These are phyloP conservation scores for Gallinago paraguaiae DNA, from an alignment of 2,113 vertebrate genomes.

Conservation along the genomic window DNA sequence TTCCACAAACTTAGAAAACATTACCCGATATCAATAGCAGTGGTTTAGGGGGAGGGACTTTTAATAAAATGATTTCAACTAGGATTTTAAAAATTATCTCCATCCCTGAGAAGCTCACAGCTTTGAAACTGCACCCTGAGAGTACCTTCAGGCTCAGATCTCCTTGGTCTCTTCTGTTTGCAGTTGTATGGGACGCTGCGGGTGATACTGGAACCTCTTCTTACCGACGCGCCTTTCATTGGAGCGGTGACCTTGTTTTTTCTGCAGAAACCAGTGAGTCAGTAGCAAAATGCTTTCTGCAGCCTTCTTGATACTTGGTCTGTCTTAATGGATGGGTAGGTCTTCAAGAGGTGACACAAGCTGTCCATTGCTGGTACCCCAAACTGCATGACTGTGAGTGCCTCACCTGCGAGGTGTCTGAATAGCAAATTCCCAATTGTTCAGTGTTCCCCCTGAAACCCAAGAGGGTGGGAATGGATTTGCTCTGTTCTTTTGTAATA, in stretches of 20 bases:
- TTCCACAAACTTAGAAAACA: neutral
- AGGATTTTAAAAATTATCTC: neutral
- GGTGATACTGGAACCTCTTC: conserved; percentile 90
- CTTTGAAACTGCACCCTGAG: neutral
- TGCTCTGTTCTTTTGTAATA: neutral
- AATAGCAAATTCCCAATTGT: neutral
- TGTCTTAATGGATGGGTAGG: neutral
- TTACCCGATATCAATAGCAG: neutral
- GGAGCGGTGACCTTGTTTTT: conserved; percentile 95
- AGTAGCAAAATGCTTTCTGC: neutral
- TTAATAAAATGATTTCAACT: neutral
- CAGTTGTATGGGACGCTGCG: conserved; percentile 89
- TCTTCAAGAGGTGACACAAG: neutral
- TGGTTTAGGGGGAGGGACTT: neutral
- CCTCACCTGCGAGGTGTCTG: neutral
- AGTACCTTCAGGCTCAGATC: neutral
- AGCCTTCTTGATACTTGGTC: neutral
- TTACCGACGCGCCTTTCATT: conserved; percentile 86
- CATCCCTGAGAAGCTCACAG: neutral
- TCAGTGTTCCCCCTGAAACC: neutral
- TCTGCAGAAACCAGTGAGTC: conserved; percentile 91
- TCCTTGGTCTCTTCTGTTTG: neutral
- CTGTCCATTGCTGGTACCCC: neutral
- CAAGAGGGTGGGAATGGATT: neutral
- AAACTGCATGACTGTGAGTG: neutral